These are phyloP conservation scores for Paramormyrops hopkinsi DNA, from an alignment of 2,797 vertebrate species.

Conservation along the genomic window DNA sequence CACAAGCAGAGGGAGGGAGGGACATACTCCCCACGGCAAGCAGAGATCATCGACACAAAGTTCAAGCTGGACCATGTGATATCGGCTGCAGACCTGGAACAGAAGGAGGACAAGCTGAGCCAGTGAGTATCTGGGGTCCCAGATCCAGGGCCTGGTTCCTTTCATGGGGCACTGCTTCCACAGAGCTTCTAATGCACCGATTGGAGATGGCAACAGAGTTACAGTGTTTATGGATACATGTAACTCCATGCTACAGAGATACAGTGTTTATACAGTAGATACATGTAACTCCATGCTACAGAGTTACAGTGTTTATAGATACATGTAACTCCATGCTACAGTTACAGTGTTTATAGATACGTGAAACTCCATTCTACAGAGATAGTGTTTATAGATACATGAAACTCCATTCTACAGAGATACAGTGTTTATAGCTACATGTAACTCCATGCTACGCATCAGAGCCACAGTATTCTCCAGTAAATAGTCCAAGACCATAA, in stretches of 20 bases:
- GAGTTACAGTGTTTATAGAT: too few species aligned
- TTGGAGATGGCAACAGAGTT: background rate
- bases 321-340: background rate
- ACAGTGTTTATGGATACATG: background rate
- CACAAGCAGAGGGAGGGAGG: conserved; percentile 93
- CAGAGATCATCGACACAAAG: conserved; percentile 94
- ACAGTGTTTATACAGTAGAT: background rate
- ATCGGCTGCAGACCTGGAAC: conserved; percentile 87
- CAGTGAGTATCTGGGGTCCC: conserved; percentile 69
- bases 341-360: background rate
- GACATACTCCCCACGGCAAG: conserved; percentile 89
- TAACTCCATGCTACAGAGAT: background rate
- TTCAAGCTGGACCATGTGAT: conserved; percentile 95
- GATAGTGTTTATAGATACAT: background rate
- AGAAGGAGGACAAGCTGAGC: conserved; percentile 92
- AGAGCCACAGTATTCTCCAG: background rate
- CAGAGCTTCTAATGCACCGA: background rate
- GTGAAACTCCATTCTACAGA: background rate
- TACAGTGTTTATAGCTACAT: background rate
- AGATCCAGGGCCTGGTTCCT: conserved; percentile 49
- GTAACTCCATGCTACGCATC: background rate
- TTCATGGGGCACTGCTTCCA: background rate
- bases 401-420: background rate
- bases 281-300: too few species aligned
- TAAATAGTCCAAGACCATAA: background rate